Conservation (phyloP, 2,888 invertebrate genomes). For the Torymus auratus region DNA sequence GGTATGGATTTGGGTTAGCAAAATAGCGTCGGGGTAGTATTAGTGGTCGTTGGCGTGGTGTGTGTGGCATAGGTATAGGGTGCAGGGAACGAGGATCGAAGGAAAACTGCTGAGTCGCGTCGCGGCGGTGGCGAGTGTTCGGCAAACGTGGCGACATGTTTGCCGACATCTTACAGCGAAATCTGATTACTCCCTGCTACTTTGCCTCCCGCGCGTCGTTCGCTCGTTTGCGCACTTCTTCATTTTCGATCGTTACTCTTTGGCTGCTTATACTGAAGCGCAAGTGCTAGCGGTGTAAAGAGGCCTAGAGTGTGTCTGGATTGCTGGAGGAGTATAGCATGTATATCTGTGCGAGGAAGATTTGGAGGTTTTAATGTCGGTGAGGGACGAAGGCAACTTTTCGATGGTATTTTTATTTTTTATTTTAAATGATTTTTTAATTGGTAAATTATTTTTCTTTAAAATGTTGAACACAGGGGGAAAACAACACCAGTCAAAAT, state of each 20-base stretch:
- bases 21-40: neutral
- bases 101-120: constrained; percentile 9
- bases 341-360: too few species aligned
- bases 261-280: neutral
- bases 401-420: too few species aligned
- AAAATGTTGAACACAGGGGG: too few species aligned
- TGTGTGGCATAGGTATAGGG: neutral
- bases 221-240: constrained; percentile 42
- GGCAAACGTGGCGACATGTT: constrained; percentile 63
- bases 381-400: too few species aligned
- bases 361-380: too few species aligned
- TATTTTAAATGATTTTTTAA: too few species aligned
- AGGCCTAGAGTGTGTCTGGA: too few species aligned
- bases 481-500: too few species aligned
- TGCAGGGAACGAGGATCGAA: neutral
- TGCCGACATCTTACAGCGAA: constrained; percentile 68
- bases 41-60: neutral
- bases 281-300: too few species aligned
- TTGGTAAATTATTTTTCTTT: too few species aligned
- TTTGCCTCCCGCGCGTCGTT: neutral
- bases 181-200: constrained; percentile 67
- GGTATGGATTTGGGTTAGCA: constrained; percentile 1
- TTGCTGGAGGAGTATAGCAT: too few species aligned
- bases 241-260: neutral
- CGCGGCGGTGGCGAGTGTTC: constrained; percentile 59